phyloP scores from a whole-genome alignment of 2,888 invertebrate genomes.

The Yponomeuta plumbellus region DNA sequence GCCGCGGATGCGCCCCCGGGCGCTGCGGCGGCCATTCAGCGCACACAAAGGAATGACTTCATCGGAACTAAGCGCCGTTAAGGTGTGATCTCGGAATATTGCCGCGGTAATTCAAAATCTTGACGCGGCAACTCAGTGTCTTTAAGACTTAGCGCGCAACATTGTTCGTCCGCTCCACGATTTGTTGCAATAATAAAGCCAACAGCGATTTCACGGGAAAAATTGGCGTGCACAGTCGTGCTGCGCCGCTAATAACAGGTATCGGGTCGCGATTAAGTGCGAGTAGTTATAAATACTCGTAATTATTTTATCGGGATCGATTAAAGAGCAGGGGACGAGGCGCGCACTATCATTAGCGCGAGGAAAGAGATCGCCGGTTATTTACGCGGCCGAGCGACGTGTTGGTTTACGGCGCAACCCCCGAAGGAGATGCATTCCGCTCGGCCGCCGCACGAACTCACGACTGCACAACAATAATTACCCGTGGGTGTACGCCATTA shows the following conservation, averaged over 20 bases:
- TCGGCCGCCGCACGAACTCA: slow-evolving; percentile 73
- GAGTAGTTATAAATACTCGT: slow-evolving; percentile 66
- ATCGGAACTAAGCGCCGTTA: slow-evolving; percentile 44
- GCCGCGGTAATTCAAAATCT: slow-evolving; percentile 11
- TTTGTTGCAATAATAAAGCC: slow-evolving; percentile 10
- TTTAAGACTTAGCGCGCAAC: slow-evolving; percentile 27
- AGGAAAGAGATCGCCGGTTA: slow-evolving; percentile 67
- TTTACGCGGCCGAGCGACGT: slow-evolving; percentile 54
- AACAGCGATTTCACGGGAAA: not conserved
- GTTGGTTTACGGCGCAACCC: slow-evolving; percentile 75
- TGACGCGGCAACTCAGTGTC: slow-evolving; percentile 29
- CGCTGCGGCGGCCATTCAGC: slow-evolving; percentile 34
- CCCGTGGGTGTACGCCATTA: slow-evolving; percentile 77
- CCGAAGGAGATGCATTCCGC: slow-evolving; percentile 77
- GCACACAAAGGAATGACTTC: slow-evolving; percentile 69
- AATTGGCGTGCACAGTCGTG: not conserved
- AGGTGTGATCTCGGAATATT: slow-evolving; percentile 4
- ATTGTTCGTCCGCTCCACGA: slow-evolving; percentile 8
- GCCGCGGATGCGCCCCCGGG: slow-evolving; percentile 52
- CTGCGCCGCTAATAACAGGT: slow-evolving; percentile 41
- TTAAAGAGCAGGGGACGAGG: slow-evolving; percentile 57
- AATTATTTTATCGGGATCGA: slow-evolving; percentile 69
- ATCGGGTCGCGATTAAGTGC: slow-evolving; percentile 58
- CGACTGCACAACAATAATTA: slow-evolving; percentile 76
- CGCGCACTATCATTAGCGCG: slow-evolving; percentile 72